Base-by-base conservation (phyloP, 37 sponge, comb jelly and placozoan species). In the Amphimedon queenslandica region DNA sequence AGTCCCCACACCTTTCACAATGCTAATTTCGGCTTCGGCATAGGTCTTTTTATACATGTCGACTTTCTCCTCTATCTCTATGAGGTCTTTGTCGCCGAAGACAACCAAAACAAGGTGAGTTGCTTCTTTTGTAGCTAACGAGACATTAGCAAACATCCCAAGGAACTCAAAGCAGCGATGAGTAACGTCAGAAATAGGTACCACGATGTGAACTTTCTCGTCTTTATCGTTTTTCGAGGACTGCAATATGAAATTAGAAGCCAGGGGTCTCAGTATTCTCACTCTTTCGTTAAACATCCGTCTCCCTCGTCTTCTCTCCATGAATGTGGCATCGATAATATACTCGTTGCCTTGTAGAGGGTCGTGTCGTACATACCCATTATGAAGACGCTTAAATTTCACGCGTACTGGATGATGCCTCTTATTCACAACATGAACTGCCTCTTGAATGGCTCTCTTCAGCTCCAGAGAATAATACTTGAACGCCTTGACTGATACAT, bases 301-400 rank as follows among this genome's bases (percentile, higher is more conserved):
- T 35, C 27, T 55, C 25, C 18, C 25, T 41, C 11, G 64, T 4
- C 27, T 36, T 10, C 31, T 40, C 37, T 86, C 76, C 5, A 55
- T 25, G 35, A 79, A 84, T 38, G 42, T 1, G 2, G 55, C 33
- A 30, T 90, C 90, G 2, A 90, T 3, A 0, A 84, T 83, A 42
- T 84, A 90, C 58, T 90, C 86, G 25, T 42, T 60, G 2, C 90
- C 80, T 2, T 31, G 35, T 0, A 68, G 37, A 5, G 83, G 75
- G 51, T 85, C 77, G 56, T 90, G 72, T 29, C 82, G 41, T 11
- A 85, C 70, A 77, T 76, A 90, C 0, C 90, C 90, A 73, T 77
- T 77, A 18, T 76, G 30, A 24, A 90, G 37, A 41, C 72, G 66
- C 38, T 72, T 77, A 58, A 90, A 84, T 20, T n/a, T n/a, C n/a